Conservation (phyloP, 2,113 vertebrate genomes). For the Mungos mungo region DNA sequence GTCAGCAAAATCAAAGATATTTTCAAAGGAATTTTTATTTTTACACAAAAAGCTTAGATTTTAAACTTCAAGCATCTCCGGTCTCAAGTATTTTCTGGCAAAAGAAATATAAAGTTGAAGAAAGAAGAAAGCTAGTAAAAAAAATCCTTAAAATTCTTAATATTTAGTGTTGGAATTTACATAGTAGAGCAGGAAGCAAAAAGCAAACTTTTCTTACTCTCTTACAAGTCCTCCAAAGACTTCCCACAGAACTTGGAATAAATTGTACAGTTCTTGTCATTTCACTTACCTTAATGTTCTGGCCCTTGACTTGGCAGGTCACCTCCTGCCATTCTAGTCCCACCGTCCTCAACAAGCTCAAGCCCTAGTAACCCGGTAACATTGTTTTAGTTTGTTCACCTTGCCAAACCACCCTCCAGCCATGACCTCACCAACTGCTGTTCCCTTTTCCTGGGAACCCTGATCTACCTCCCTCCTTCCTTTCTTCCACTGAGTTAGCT, state of each 20-base stretch:
- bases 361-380: not conserved
- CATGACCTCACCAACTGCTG: not conserved
- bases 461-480: too few species aligned
- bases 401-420: not conserved
- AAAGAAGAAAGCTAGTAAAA: not conserved
- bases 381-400: not conserved
- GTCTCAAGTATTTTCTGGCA: not conserved
- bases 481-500: not conserved
- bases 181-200: not conserved
- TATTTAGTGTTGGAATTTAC: not conserved
- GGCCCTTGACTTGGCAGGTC: not conserved
- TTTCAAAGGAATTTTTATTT: not conserved
- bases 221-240: not conserved
- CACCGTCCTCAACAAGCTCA: not conserved
- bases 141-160: not conserved
- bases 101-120: not conserved
- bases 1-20: constrained; percentile 8
- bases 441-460: not conserved
- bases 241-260: not conserved
- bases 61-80: not conserved
- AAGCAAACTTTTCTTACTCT: not conserved
- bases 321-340: not conserved
- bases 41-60: not conserved
- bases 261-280: not conserved
- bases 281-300: not conserved